phyloP scores from a whole-genome alignment of 2,113 vertebrate genomes.

The Amia ocellicauda region DNA sequence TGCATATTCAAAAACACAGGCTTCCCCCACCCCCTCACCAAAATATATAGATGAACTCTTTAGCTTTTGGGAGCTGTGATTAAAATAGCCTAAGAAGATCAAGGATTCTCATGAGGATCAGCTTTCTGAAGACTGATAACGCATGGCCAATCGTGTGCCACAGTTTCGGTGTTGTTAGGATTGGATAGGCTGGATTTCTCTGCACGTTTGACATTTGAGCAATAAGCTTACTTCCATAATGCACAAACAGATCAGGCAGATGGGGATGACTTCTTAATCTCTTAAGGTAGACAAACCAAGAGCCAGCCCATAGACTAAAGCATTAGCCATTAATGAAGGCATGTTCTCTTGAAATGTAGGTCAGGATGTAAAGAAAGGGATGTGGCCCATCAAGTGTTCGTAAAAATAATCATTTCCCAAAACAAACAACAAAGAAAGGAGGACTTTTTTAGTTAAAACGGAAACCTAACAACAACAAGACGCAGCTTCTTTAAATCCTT shows the following conservation, averaged over 20 bases:
- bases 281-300: constrained; percentile 44
- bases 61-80: constrained; percentile 38
- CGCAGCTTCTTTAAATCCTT: no score
- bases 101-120: constrained; percentile 31
- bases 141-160: constrained; percentile 22
- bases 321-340: constrained; percentile 53
- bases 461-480: no score
- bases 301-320: constrained; percentile 36
- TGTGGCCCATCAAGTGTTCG: no score
- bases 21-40: not conserved
- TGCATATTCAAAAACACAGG: not conserved
- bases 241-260: constrained; percentile 30
- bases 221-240: constrained; percentile 13
- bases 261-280: constrained; percentile 35
- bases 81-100: constrained; percentile 46
- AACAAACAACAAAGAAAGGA: no score
- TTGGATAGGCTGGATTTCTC: constrained; percentile 16
- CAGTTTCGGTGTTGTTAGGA: constrained; percentile 21
- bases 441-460: no score
- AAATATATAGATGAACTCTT: constrained; percentile 11
- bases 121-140: constrained; percentile 29
- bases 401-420: no score
- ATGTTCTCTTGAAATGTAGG: constrained; percentile 14
- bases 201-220: not conserved
- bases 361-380: no score